A percentile compares a stretch with the other conserved stretches of the same genome.
Evolutionary conservation across 2,113 vertebrate genomes (phyloP).

Genomic region (Martes martes): DNA sequence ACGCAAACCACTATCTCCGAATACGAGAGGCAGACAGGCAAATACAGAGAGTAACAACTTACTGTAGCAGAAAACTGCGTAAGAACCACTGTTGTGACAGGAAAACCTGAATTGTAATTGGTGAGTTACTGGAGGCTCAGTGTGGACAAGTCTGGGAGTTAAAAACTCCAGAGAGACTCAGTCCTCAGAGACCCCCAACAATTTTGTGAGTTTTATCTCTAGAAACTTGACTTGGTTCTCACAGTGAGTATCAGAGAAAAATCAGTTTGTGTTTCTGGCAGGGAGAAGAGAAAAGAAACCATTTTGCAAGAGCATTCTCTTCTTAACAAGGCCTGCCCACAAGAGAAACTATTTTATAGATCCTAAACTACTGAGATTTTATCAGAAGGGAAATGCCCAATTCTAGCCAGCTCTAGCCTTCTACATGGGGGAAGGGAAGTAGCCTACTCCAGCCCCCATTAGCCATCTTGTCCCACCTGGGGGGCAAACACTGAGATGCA

Average conservation of each 20-base stretch:
- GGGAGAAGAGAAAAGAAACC: not conserved
- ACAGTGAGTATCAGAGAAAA: not conserved
- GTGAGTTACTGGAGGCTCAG: not conserved
- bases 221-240: not conserved
- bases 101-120: not conserved
- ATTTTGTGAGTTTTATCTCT: not conserved
- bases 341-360: not conserved
- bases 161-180: not conserved
- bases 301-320: not conserved
- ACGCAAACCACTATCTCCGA: not conserved
- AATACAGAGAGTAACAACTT: not conserved
- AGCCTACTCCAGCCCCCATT: not conserved
- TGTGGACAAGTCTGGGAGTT: not conserved
- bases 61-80: not conserved
- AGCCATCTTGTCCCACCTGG: not conserved
- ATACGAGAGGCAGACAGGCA: not conserved
- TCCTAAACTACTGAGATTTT: not conserved
- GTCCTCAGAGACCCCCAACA: not conserved
- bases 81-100: not conserved
- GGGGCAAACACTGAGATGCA: too few relatives aligned
- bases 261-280: not conserved
- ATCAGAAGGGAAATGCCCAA: not conserved
- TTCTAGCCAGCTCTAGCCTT: not conserved
- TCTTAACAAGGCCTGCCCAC: not conserved
- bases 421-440: not conserved